phyloP scores from a whole-genome alignment of 2,888 invertebrate species.

The Thereva unica region DNA sequence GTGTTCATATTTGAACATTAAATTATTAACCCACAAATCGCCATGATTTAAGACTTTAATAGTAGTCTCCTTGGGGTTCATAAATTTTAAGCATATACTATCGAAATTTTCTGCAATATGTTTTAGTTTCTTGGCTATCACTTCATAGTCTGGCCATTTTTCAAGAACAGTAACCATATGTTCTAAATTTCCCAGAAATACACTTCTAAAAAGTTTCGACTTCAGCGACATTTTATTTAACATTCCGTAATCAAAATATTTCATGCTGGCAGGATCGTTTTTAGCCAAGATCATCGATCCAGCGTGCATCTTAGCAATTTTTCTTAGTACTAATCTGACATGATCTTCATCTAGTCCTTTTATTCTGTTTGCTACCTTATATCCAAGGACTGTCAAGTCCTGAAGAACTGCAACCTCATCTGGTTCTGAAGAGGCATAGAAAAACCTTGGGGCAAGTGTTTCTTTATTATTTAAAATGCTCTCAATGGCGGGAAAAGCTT shows the following conservation, averaged over 20 bases:
- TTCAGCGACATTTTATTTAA: no score
- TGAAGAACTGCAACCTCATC: slow-evolving; percentile 55
- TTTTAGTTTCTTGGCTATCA: no score
- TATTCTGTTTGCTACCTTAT: slow-evolving; percentile 60
- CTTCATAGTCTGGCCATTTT: no score
- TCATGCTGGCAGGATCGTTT: slow-evolving; percentile 51
- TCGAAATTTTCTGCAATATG: slow-evolving; percentile 2
- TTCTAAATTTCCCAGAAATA: no score
- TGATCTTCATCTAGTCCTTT: slow-evolving; percentile 62
- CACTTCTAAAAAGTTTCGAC: no score
- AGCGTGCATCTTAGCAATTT: slow-evolving; percentile 62
- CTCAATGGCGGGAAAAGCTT: no score
- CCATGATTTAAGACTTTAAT: slow-evolving; percentile 55
- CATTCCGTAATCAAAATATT: no score
- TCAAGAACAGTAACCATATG: no score
- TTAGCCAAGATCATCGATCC: slow-evolving; percentile 61
- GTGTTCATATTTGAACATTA: slow-evolving; percentile 53
- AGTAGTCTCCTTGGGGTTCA: not conserved
- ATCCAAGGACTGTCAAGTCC: slow-evolving; percentile 59
- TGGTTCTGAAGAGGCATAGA: slow-evolving; percentile 52
- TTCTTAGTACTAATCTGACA: slow-evolving; percentile 58
- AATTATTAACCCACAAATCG: slow-evolving; percentile 57
- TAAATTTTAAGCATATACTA: not conserved
- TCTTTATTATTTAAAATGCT: no score
- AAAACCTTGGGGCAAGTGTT: slow-evolving; percentile 46